Evolutionary conservation across 2,113 vertebrate genomes (phyloP).

Genomic region (Lepus europaeus): DNA sequence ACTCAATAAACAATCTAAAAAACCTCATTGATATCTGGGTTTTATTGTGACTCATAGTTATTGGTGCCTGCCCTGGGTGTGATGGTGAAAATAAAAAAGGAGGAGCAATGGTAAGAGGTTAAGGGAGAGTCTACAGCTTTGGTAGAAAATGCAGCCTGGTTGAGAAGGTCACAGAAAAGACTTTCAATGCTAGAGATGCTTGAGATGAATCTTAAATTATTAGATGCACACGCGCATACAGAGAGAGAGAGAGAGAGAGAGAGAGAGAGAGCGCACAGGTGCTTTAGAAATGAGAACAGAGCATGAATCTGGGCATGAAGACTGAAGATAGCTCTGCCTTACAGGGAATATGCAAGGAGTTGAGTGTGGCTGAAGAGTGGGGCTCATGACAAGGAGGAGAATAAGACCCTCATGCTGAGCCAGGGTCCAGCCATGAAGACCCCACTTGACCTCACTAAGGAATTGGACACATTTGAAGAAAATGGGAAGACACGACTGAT

Average conservation of each 20-base stretch:
- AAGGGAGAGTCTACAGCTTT: neutral
- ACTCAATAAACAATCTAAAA: neutral
- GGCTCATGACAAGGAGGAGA: neutral
- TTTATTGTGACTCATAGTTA: neutral
- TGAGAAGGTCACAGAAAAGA: neutral
- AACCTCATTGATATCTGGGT: neutral
- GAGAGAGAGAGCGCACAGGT: neutral
- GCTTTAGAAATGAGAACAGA: neutral
- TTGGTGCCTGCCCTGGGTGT: neutral
- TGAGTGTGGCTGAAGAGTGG: fast-evolving
- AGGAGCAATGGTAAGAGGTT: too few species aligned
- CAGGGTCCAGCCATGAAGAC: neutral
- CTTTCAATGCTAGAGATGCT: neutral
- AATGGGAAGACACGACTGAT: neutral
- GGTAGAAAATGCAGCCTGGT: neutral
- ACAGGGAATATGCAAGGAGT: neutral
- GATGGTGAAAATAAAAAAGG: neutral
- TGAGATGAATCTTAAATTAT: neutral
- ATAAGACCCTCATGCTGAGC: neutral
- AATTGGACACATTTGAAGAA: neutral
- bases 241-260: neutral
- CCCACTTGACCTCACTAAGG: neutral
- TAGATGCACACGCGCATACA: too few species aligned
- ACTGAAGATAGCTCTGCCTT: neutral
- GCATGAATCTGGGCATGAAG: fast-evolving